Evolutionary conservation across 2,797 vertebrate species (phyloP).

Genomic region (Megalops cyprinoides): DNA sequence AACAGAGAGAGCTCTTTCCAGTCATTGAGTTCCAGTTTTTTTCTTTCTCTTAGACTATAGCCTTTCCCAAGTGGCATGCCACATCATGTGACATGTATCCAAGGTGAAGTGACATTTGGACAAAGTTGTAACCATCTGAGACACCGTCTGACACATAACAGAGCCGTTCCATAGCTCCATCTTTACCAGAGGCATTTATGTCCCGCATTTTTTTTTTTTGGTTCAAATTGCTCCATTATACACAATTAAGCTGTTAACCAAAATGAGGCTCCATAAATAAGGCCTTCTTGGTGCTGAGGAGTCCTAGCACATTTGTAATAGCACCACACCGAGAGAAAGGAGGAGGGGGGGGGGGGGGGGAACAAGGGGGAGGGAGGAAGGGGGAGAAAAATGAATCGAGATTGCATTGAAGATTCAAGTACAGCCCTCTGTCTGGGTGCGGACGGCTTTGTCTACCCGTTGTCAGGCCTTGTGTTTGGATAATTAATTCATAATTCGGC

Average conservation of each 20-base stretch:
- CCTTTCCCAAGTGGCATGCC: no score
- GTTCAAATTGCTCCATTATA: not conserved
- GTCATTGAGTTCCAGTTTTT: no score
- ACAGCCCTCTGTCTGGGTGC: conserved; percentile 36
- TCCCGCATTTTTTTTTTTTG: not conserved
- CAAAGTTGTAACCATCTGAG: no score
- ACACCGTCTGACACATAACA: no score
- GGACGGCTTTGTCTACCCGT: conserved; percentile 64
- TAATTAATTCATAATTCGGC: conserved; percentile 73
- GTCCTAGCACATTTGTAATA: not conserved
- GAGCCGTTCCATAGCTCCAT: not conserved
- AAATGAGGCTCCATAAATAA: not conserved
- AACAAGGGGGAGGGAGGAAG: conserved; percentile 36
- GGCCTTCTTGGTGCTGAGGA: not conserved
- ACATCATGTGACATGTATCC: no score
- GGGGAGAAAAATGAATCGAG: conserved; percentile 47
- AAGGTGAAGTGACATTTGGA: no score
- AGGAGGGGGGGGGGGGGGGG: not conserved
- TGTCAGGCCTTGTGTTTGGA: conserved; percentile 71
- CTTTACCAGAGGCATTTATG: not conserved
- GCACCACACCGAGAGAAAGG: not conserved
- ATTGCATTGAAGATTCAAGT: conserved; percentile 60
- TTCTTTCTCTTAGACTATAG: no score
- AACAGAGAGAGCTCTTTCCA: no score
- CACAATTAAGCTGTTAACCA: not conserved